Conservation (phyloP, 2,888 invertebrate genomes). For the Dasypogon diadema region DNA sequence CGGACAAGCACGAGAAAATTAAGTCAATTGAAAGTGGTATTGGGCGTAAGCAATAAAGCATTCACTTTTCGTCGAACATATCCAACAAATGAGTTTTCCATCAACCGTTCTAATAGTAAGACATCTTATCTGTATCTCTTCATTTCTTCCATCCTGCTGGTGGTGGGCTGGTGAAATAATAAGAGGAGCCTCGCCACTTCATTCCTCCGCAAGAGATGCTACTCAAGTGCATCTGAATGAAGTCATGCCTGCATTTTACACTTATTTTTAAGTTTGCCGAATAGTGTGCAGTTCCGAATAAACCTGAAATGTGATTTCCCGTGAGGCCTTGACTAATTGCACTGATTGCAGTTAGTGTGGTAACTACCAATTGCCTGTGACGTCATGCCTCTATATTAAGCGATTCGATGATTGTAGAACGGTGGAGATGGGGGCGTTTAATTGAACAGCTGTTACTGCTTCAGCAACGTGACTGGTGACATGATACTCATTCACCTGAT, state of each 20-base stretch:
- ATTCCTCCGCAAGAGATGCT: background rate
- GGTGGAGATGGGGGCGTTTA: background rate
- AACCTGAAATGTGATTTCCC: background rate
- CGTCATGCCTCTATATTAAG: background rate
- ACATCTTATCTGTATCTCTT: background rate
- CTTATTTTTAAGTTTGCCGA: conserved; percentile 8
- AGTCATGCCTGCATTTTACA: conserved; percentile 17
- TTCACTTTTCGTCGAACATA: background rate
- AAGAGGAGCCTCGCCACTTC: no score
- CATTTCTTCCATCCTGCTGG: no score
- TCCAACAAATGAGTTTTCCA: background rate
- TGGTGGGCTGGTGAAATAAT: no score
- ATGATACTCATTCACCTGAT: background rate
- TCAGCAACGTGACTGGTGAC: background rate
- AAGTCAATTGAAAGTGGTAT: background rate
- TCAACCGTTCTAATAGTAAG: background rate
- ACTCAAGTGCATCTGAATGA: conserved; percentile 23
- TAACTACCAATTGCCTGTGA: conserved; percentile 9
- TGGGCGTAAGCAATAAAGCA: background rate
- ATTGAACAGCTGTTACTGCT: background rate
- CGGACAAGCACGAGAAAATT: background rate
- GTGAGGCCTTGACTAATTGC: conserved; percentile 24
- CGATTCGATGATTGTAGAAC: background rate
- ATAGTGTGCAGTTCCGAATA: background rate
- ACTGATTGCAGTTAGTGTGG: background rate